phyloP scores from a whole-genome alignment of 2,888 invertebrate genomes.

The Lypha dubia region DNA sequence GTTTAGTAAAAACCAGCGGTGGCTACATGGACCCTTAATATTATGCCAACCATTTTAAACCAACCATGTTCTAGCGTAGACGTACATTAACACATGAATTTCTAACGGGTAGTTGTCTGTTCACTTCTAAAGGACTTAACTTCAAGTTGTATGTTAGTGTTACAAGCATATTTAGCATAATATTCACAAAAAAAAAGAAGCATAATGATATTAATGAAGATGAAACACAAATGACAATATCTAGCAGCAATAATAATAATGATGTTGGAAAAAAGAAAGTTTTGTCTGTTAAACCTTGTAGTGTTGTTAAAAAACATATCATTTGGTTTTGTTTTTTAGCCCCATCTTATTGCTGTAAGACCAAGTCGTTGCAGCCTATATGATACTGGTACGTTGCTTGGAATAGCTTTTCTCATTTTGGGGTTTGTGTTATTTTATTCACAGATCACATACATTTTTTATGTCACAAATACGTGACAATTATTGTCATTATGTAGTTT shows the following conservation, averaged over 20 bases:
- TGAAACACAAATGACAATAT: constrained; percentile 42
- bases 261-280: constrained; percentile 39
- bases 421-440: constrained; percentile 46
- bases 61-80: constrained; percentile 5
- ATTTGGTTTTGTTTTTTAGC: constrained; percentile 13
- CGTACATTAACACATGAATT: background rate
- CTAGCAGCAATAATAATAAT: constrained; percentile 44
- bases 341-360: background rate
- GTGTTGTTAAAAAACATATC: constrained; percentile 20
- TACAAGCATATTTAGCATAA: constrained; percentile 50
- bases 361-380: constrained; percentile 38
- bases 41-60: constrained; percentile 61
- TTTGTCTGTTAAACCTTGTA: constrained; percentile 56
- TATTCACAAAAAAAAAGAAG: constrained; percentile 37
- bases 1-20: constrained; percentile 8
- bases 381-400: no score
- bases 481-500: constrained; percentile 67
- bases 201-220: constrained; percentile 43
- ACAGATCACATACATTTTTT: constrained; percentile 73
- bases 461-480: constrained; percentile 73
- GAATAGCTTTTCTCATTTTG: background rate
- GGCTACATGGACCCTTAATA: constrained; percentile 47
- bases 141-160: constrained; percentile 36
- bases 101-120: background rate
- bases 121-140: constrained; percentile 38